These are phyloP conservation scores for Neodiprion lecontei DNA, from an alignment of 1,140 invertebrate genomes.

Conservation along the genomic window DNA sequence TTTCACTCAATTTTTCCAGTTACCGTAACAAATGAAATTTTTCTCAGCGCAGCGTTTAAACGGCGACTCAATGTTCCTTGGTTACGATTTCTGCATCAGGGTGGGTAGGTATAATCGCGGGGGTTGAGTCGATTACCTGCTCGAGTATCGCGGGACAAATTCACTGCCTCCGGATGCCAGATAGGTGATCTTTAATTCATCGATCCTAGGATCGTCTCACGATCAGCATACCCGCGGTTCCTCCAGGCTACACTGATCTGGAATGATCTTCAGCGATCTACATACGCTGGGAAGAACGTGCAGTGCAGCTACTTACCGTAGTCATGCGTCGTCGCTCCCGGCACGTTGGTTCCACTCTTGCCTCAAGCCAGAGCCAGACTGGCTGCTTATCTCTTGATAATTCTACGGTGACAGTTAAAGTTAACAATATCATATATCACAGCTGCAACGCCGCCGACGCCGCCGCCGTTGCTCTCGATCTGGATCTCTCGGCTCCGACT, in stretches of 20 bases:
- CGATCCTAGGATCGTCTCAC: constrained; percentile 6
- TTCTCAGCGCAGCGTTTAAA: no score
- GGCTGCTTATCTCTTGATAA: background rate
- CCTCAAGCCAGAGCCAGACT: no score
- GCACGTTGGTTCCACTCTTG: background rate
- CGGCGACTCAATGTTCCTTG: no score
- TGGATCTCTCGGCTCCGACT: no score
- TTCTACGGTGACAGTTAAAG: background rate
- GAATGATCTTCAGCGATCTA: constrained; percentile 5
- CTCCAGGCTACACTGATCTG: background rate
- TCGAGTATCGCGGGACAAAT: constrained; percentile 1
- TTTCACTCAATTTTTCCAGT: no score
- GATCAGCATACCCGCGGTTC: background rate
- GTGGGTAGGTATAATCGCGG: no score
- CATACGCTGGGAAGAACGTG: constrained; percentile 1
- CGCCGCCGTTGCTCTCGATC: no score
- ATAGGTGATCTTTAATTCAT: constrained; percentile 7
- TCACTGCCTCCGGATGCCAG: background rate
- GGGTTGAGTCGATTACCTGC: background rate
- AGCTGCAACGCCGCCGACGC: background rate
- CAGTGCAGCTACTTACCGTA: no score
- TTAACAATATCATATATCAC: constrained; percentile 8
- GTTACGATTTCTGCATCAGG: no score
- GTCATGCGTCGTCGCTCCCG: background rate
- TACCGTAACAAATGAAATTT: no score